These are phyloP conservation scores for Trimorus sp. DNA, from an alignment of 2,888 invertebrate genomes.

Conservation along the genomic window DNA sequence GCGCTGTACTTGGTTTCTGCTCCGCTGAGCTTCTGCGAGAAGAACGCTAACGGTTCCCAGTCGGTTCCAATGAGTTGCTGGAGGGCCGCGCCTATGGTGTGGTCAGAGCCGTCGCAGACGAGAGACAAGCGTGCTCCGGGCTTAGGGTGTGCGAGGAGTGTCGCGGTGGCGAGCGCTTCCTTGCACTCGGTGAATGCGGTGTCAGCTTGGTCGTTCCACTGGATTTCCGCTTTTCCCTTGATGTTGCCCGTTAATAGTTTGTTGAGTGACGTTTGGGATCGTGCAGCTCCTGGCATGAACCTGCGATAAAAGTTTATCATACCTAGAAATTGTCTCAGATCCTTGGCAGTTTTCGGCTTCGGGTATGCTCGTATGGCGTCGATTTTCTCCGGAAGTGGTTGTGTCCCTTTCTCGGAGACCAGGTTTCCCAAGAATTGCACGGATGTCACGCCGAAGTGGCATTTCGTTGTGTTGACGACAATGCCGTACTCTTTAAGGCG, in stretches of 20 bases:
- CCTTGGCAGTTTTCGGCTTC: neutral
- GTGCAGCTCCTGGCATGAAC: neutral
- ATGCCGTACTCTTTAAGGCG: neutral
- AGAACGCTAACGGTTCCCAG: conserved; percentile 51
- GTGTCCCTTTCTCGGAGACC: neutral
- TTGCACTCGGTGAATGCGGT: neutral
- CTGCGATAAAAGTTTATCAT: conserved; percentile 15
- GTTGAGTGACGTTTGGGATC: neutral
- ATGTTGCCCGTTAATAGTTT: neutral
- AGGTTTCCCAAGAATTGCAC: neutral
- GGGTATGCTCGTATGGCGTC: neutral
- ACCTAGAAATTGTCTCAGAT: conserved; percentile 4
- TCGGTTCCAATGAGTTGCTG: conserved; percentile 25
- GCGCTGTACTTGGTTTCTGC: conserved; percentile 31
- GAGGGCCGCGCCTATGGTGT: conserved; percentile 42
- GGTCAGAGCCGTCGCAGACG: conserved; percentile 42
- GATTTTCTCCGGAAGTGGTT: neutral
- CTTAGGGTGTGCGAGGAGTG: neutral
- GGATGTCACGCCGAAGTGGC: neutral
- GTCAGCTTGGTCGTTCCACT: neutral
- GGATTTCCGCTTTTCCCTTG: conserved; percentile 7
- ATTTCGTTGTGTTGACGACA: neutral
- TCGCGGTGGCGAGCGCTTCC: neutral
- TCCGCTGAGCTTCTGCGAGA: conserved; percentile 8
- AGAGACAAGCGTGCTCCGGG: neutral